A percentile compares a stretch with the other conserved stretches of the same genome.
Evolutionary conservation across 2,113 vertebrate species (phyloP).

Genomic region (Lonchura striata): DNA sequence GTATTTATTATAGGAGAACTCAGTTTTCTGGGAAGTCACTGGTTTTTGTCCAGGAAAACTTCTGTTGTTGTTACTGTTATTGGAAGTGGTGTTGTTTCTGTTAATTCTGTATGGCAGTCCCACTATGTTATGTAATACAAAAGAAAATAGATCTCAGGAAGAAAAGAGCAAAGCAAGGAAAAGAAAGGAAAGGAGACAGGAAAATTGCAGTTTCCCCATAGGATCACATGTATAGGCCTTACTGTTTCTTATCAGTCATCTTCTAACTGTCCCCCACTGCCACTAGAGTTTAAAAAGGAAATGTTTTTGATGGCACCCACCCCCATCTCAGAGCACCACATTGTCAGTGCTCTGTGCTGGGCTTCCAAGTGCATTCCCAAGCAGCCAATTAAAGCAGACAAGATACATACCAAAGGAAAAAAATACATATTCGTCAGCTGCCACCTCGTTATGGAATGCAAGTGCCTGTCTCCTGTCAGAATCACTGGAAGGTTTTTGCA

Average conservation of each 20-base stretch:
- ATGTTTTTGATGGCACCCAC: background rate
- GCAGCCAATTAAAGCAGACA: constrained; percentile 18
- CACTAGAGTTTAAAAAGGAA: background rate
- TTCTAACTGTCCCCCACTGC: background rate
- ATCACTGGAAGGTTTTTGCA: background rate
- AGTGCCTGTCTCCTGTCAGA: background rate
- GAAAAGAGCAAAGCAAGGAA: background rate
- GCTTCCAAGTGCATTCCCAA: background rate
- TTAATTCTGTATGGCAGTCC: background rate
- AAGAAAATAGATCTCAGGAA: background rate
- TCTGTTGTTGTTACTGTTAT: background rate
- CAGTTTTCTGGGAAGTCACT: background rate
- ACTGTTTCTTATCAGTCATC: background rate
- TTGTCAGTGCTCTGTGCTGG: background rate
- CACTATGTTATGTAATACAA: background rate
- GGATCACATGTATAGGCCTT: background rate
- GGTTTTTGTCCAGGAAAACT: background rate
- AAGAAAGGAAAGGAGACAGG: background rate
- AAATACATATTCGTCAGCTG: background rate
- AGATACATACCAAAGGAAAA: constrained; percentile 18
- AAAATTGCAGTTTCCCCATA: background rate
- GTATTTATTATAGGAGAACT: background rate
- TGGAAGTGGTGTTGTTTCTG: background rate
- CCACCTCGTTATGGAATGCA: background rate
- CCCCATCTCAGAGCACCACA: background rate